Evolutionary conservation across 2,888 invertebrate genomes (phyloP).

Genomic region (Branchipolynoe longqiensis): DNA sequence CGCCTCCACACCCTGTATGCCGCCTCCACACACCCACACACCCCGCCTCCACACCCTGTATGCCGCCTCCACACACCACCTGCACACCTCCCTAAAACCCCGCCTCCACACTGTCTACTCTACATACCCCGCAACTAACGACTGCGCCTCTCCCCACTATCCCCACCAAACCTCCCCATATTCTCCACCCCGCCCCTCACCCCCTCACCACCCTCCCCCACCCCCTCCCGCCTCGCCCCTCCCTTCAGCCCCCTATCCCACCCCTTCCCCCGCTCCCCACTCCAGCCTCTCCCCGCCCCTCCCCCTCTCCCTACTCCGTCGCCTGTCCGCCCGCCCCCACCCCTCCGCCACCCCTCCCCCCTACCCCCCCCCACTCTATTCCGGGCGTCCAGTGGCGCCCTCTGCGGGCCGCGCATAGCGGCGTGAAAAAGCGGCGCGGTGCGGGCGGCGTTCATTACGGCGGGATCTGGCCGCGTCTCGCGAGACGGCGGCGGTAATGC

Average conservation of each 20-base stretch:
- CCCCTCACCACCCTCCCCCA: background rate
- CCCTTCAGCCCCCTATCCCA: too few species aligned
- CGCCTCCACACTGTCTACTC: too few species aligned
- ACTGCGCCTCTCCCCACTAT: too few species aligned
- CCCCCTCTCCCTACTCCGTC: background rate
- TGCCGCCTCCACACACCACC: background rate
- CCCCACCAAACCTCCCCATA: too few species aligned
- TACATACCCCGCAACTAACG: too few species aligned
- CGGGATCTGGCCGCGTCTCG: background rate
- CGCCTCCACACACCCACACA: too few species aligned
- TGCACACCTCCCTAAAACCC: background rate
- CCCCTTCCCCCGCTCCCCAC: background rate
- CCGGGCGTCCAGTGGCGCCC: background rate
- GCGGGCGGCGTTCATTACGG: slow-evolving; percentile 13
- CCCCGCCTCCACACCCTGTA: background rate
- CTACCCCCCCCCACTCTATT: background rate
- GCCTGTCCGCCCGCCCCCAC: background rate
- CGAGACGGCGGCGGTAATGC: slow-evolving; percentile 25
- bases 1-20: too few species aligned
- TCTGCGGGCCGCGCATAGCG: background rate
- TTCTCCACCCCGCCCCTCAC: background rate
- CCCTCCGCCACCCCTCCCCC: background rate
- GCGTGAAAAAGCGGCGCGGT: background rate
- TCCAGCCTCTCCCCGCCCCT: background rate
- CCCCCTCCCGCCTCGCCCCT: too few species aligned